These are phyloP conservation scores for Sympetrum striolatum DNA, from an alignment of 2,888 invertebrate species.

Conservation along the genomic window DNA sequence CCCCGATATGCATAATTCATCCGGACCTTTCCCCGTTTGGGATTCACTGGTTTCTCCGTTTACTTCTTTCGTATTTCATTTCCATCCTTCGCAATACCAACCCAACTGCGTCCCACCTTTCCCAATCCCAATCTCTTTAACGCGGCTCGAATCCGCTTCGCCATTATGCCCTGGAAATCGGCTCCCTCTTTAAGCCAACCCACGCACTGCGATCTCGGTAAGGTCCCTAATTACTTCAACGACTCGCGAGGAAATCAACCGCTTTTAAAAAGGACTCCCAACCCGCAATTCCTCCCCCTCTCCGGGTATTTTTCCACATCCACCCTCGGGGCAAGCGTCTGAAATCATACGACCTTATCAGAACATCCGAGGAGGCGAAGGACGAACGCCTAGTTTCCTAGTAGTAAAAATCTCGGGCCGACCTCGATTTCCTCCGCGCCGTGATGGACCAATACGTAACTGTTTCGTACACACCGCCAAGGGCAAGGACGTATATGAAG, in stretches of 20 bases:
- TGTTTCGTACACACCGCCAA: not conserved
- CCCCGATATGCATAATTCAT: too few relatives aligned
- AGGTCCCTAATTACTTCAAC: not conserved
- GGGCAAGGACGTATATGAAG: conserved; percentile 35
- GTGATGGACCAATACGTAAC: not conserved
- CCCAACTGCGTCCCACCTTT: not conserved
- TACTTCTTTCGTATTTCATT: too few relatives aligned
- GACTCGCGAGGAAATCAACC: not conserved
- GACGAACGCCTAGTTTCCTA: not conserved
- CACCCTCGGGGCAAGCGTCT: not conserved
- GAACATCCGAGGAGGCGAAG: not conserved
- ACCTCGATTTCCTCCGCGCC: not conserved
- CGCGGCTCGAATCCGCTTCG: not conserved
- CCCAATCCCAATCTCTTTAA: not conserved
- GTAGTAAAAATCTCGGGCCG: not conserved
- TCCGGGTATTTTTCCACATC: not conserved
- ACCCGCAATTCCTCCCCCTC: not conserved
- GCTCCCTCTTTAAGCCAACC: not conserved
- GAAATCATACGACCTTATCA: not conserved
- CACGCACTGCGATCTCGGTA: not conserved
- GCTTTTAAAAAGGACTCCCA: not conserved
- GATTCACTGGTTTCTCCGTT: too few relatives aligned
- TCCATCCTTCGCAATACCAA: too few relatives aligned
- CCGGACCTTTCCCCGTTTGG: too few relatives aligned
- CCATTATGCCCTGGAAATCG: not conserved